A percentile compares a stretch with the other conserved stretches of the same genome.
Conservation (phyloP, 2,888 invertebrate genomes). For the Yponomeuta malinellus region DNA sequence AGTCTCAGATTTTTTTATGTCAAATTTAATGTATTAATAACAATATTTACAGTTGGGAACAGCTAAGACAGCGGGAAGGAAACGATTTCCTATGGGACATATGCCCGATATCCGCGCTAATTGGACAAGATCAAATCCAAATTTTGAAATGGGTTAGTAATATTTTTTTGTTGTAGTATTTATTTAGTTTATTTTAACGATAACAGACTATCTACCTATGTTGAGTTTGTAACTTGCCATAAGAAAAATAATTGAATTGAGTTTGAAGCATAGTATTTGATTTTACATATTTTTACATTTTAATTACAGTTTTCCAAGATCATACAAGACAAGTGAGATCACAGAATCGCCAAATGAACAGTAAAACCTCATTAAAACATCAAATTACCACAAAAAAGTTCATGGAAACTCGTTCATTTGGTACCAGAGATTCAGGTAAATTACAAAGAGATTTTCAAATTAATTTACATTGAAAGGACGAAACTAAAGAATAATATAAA, state of each 20-base stretch:
- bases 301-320: conserved; percentile 54
- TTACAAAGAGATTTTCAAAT: background rate
- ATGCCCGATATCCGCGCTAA: background rate
- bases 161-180: background rate
- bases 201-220: too few relatives aligned
- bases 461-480: too few relatives aligned
- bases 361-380: background rate
- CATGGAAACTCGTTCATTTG: conserved; percentile 41
- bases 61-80: background rate
- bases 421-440: conserved; percentile 37
- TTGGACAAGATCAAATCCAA: background rate
- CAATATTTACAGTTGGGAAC: background rate
- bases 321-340: conserved; percentile 63
- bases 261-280: too few relatives aligned
- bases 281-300: background rate
- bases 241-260: too few relatives aligned
- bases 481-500: too few relatives aligned
- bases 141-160: background rate
- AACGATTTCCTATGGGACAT: background rate
- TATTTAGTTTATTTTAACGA: too few relatives aligned
- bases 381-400: background rate
- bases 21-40: background rate
- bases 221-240: too few relatives aligned
- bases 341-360: conserved; percentile 33
- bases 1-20: background rate